Evolutionary conservation across 2,113 vertebrate genomes (phyloP).

Genomic region (Malurus cyaneus): DNA sequence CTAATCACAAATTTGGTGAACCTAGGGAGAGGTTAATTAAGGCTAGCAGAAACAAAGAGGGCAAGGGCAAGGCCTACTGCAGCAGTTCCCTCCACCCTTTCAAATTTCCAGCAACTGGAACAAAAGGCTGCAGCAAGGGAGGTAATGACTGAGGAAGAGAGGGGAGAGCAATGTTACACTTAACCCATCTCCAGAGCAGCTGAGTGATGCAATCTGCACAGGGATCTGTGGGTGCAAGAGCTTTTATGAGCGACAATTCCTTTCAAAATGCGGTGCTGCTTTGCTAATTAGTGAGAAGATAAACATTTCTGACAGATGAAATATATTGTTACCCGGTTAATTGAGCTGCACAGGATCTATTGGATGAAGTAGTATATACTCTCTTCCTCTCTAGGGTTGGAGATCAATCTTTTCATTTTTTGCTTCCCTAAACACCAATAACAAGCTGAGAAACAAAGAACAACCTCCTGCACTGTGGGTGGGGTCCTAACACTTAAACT

Average conservation of each 20-base stretch:
- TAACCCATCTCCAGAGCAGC: neutral
- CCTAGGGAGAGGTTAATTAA: slow-evolving; percentile 51
- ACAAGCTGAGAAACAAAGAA: neutral
- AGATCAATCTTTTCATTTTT: neutral
- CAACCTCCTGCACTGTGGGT: neutral
- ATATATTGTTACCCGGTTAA: neutral
- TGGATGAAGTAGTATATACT: neutral
- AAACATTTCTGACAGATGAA: slow-evolving; percentile 4
- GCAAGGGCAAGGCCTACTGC: slow-evolving; percentile 46
- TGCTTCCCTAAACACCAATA: neutral
- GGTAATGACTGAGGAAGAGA: neutral
- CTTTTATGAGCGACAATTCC: neutral
- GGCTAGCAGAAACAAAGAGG: slow-evolving; percentile 61
- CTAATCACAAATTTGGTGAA: slow-evolving; percentile 62
- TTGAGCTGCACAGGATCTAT: neutral
- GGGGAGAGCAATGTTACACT: neutral
- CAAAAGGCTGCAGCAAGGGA: neutral
- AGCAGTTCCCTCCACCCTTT: slow-evolving; percentile 5
- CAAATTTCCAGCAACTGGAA: slow-evolving; percentile 19
- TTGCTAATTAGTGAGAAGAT: neutral
- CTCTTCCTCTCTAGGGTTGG: neutral
- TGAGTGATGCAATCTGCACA: neutral
- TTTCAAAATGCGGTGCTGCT: neutral
- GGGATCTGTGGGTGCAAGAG: neutral
- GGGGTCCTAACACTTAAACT: neutral